Percentiles rank a stretch among this genome's conserved stretches.
phyloP scores from a whole-genome alignment of 2,113 vertebrate genomes.

The Budorcas taxicolor region DNA sequence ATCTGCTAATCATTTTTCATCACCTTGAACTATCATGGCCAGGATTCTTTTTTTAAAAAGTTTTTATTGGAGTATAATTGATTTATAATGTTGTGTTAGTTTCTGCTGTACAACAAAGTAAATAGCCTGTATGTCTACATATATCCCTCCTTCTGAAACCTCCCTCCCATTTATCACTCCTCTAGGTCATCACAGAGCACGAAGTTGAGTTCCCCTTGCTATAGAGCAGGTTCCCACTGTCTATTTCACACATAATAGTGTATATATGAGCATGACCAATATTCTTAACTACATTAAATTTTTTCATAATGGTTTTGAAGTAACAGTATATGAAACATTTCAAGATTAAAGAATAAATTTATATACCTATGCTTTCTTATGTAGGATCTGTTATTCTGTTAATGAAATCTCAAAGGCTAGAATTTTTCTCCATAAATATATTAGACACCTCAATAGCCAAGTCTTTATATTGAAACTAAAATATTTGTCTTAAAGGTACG shows the following conservation, averaged over 20 bases:
- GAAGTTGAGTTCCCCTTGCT: not conserved
- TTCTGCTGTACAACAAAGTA: not conserved
- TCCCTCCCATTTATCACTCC: not conserved
- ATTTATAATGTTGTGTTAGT: not conserved
- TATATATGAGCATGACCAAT: not conserved
- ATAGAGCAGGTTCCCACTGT: not conserved
- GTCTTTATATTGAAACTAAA: not conserved
- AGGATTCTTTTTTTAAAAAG: not conserved
- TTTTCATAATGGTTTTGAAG: not conserved
- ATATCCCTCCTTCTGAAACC: not conserved
- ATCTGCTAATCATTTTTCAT: not conserved
- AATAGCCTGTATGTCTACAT: not conserved
- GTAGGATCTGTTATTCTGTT: not conserved
- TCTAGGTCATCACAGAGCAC: not conserved
- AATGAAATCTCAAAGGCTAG: not conserved
- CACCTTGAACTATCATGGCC: not conserved
- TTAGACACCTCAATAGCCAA: not conserved
- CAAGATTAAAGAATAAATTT: not conserved
- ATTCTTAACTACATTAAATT: constrained; percentile 12
- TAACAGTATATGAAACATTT: not conserved
- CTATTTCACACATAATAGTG: not conserved
- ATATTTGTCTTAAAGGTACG: not conserved
- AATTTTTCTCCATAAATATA: not conserved
- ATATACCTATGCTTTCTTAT: not conserved
- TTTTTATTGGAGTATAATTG: not conserved